A percentile compares a stretch with the other conserved stretches of the same genome.
These are phyloP conservation scores for Neodiprion pinetum DNA, from an alignment of 1,140 invertebrate genomes.

Conservation along the genomic window DNA sequence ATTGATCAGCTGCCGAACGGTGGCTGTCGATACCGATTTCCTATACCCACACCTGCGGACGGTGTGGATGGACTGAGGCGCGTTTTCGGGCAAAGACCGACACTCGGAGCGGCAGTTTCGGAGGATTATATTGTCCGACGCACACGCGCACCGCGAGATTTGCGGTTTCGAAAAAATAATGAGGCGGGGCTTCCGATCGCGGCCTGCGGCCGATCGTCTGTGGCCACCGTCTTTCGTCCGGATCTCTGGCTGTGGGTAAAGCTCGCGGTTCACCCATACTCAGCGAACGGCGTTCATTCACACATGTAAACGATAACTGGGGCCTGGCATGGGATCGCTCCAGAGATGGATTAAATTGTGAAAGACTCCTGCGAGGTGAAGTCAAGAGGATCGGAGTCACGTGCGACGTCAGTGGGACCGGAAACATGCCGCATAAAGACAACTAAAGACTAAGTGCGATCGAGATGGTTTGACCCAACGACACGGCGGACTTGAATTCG, in stretches of 20 bases:
- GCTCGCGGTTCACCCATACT: neutral
- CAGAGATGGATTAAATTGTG: slow-evolving; percentile 51
- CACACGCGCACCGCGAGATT: neutral
- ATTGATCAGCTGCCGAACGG: neutral
- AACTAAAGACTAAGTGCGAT: too few species aligned
- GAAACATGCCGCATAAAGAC: slow-evolving; percentile 47
- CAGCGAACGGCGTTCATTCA: neutral
- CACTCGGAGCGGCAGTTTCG: too few species aligned
- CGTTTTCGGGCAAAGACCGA: too few species aligned
- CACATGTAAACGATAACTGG: neutral
- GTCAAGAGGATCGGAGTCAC: slow-evolving; percentile 51
- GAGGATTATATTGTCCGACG: neutral
- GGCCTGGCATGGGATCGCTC: neutral
- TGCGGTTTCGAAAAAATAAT: slow-evolving; percentile 5
- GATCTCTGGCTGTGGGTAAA: neutral
- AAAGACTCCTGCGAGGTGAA: slow-evolving; percentile 48
- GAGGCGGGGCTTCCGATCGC: neutral
- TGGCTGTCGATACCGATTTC: neutral
- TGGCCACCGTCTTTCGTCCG: neutral
- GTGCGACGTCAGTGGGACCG: slow-evolving; percentile 45
- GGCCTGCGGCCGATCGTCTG: neutral
- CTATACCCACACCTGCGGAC: neutral
- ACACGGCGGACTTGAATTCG: too few species aligned
- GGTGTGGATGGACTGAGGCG: too few species aligned
- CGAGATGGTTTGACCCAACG: too few species aligned